Evolutionary conservation across 37 sponge, comb jelly and placozoan species (phyloP), one percentile per base, ranked within the genome.

Genomic region (Chondrosia reniformis): DNA sequence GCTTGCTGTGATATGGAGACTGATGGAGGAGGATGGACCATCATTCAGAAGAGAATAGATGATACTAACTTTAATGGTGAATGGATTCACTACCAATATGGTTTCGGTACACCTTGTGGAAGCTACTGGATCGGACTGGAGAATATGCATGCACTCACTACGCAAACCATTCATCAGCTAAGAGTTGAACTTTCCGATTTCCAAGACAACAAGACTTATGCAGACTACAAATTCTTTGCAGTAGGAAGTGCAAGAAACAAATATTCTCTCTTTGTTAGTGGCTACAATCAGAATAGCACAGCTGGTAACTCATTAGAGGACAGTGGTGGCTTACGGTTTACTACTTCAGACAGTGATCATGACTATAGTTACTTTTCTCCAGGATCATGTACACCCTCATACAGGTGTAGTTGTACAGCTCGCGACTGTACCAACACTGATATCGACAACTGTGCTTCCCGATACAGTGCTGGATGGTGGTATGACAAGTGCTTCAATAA

Each of bases 381-480:
- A n/a, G n/a, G n/a, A n/a, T n/a, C n/a, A n/a, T n/a, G n/a, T n/a
- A n/a, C n/a, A n/a, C n/a, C n/a, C n/a, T n/a, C n/a, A n/a, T n/a
- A n/a, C n/a, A n/a, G n/a, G n/a, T n/a, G n/a, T n/a, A n/a, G n/a
- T n/a, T n/a, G n/a, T n/a, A n/a, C n/a, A n/a, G n/a, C n/a, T n/a
- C n/a, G n/a, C n/a, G n/a, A n/a, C n/a, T n/a, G n/a, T n/a, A n/a
- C n/a, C n/a, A n/a, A n/a, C n/a, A 39, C 31, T 33, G 1, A 33
- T 13, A 34, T 37, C 39, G 37, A 34, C 31, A 22, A n/a, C 4
- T 64, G 79, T 79, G 79, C 64, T 6, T 9, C n/a, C 22, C 9
- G 17, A 1, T 12, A 63, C 37, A 10, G 36, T 65, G 79, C 12
- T 19, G 69, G 41, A 19, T 79, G 79, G 79, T 79, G 79, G 79